Evolutionary conservation across 2,113 vertebrate species (phyloP), one percentile per base, ranked within the genome.

Genomic region (Sula dactylatra): DNA sequence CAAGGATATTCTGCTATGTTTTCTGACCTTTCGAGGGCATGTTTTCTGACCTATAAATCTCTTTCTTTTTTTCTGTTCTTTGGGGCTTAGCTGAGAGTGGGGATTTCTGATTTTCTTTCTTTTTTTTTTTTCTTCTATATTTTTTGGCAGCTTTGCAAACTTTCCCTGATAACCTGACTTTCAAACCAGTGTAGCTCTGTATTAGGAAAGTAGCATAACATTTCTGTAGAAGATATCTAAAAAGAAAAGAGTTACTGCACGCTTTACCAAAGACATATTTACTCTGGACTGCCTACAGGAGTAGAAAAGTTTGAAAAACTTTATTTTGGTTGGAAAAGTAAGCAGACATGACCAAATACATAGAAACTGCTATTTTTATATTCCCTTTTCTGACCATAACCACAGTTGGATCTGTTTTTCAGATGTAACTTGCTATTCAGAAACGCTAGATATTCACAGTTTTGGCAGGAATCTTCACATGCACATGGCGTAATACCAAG

Each of bases 251-350:
- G 65, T 79, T 82, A 66, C 42, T 91, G 42, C 77, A 66, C 62
- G 36, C 26, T 97, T 95, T 86, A 95, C 81, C 26, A 38, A 85
- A 79, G 54, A 82, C 32, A 4, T 66, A 42, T 95, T 94, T 87
- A 34, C 66, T 94, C 91, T 80, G 70, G 84, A 72, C 36, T 77
- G 44, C 54, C 59, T 80, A 85, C 58, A 89, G 16, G 62, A 78
- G 31, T 72, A 58, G 93, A 94, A 84, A 76, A 54, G n/a, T 90
- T 85, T 71, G 21, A 52, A 95, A 92, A 91, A 52, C 5, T 45
- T 87, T 97, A 93, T 97, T 97, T 97, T 97, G 81, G 42, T 97
- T 97, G 96, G 96, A 96, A 95, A 96, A 94, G 70, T 77, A 93
- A 95, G 84, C 84, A 96, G 97, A 97, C 96, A 93, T 94, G 96